Percentiles rank a stretch among this genome's conserved stretches.
phyloP scores from a whole-genome alignment of 2,888 invertebrate species.

The Oxycera nigricornis region DNA sequence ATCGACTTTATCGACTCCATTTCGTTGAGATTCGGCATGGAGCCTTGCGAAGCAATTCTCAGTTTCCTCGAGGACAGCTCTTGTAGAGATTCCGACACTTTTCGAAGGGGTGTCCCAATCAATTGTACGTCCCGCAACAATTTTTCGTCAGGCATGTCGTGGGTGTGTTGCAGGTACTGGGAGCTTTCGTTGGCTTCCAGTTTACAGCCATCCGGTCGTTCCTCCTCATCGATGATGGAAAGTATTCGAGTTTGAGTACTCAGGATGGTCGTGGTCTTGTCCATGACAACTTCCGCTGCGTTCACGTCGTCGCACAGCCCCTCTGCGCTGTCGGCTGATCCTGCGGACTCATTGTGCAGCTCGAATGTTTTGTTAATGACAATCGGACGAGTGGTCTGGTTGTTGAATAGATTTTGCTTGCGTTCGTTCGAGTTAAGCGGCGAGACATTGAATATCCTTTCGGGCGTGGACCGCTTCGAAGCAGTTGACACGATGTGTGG shows the following conservation, averaged over 20 bases:
- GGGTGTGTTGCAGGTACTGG: slow-evolving; percentile 40
- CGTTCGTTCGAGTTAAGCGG: background rate
- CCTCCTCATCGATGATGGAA: slow-evolving; percentile 58
- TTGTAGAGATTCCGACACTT: slow-evolving; percentile 60
- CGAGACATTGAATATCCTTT: background rate
- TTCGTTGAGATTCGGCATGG: slow-evolving; percentile 62
- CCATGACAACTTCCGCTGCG: slow-evolving; percentile 44
- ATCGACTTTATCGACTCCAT: slow-evolving; percentile 58
- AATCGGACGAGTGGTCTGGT: background rate
- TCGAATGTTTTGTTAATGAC: slow-evolving; percentile 37
- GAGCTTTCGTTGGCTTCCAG: background rate
- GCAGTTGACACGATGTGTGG: slow-evolving; percentile 17
- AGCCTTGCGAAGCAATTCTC: slow-evolving; percentile 55
- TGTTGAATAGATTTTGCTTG: background rate
- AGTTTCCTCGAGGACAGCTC: slow-evolving; percentile 55
- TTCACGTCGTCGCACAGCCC: background rate
- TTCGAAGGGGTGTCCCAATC: slow-evolving; percentile 58
- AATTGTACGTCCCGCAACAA: slow-evolving; percentile 57
- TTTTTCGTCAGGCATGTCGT: slow-evolving; percentile 45
- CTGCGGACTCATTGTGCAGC: background rate
- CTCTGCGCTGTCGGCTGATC: background rate
- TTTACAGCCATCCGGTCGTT: slow-evolving; percentile 36
- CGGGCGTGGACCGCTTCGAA: slow-evolving; percentile 12
- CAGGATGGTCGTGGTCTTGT: slow-evolving; percentile 55
- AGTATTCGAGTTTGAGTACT: slow-evolving; percentile 51